Evolutionary conservation across 2,113 vertebrate species (phyloP).

Genomic region (Clupea harengus): DNA sequence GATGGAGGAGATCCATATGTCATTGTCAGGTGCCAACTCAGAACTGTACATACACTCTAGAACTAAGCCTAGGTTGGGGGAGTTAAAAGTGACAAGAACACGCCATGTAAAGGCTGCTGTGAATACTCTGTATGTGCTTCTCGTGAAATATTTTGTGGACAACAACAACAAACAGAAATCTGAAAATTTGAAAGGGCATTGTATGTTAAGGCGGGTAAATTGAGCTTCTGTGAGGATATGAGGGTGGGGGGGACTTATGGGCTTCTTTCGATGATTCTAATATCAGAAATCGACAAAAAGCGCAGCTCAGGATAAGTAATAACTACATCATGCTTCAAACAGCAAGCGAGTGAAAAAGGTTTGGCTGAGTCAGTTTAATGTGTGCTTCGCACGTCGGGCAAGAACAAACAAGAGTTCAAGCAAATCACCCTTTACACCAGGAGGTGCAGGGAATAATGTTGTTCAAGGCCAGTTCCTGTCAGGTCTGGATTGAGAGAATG

Average conservation of each 20-base stretch:
- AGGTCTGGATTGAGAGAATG: neutral
- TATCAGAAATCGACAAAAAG: conserved; percentile 19
- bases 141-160: conserved; percentile 48
- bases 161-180: neutral
- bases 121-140: conserved; percentile 53
- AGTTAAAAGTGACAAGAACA: conserved; percentile 60
- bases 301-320: conserved; percentile 58
- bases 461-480: neutral
- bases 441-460: neutral
- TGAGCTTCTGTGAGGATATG: neutral
- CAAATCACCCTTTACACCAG: conserved; percentile 63
- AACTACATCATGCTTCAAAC: conserved; percentile 27
- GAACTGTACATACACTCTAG: conserved; percentile 80
- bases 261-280: conserved; percentile 43
- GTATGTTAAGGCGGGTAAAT: conserved; percentile 27
- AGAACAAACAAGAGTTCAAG: conserved; percentile 42
- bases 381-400: conserved; percentile 43
- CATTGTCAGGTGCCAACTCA: conserved; percentile 61
- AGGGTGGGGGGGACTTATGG: neutral
- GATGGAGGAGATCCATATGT: conserved; percentile 39
- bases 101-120: conserved; percentile 47
- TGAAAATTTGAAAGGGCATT: conserved; percentile 5
- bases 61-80: conserved; percentile 64
- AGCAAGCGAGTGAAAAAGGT: conserved; percentile 31
- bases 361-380: conserved; percentile 31